Base-by-base conservation (phyloP, 2,113 vertebrate genomes). In the Dipodomys ordii region DNA sequence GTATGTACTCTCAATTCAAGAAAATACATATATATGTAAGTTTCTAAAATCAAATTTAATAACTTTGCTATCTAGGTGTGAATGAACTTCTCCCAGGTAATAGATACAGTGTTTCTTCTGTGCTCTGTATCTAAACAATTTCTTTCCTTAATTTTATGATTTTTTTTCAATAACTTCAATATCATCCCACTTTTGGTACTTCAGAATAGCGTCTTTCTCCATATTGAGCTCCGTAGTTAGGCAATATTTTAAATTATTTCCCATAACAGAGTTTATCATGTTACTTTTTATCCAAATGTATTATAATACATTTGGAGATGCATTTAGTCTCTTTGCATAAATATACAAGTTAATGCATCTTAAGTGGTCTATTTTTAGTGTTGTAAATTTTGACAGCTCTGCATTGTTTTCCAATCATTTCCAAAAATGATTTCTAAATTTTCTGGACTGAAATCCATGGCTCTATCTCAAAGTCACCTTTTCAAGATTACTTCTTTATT, bases 31-130 rank as follows among this genome's bases (percentile, higher is more conserved):
- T 71, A 12, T 78, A 25, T 7, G 12, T 53, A 71, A 46, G 60
- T 87, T 81, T 84, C 44, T 30, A 92, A 77, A 79, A 57, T 18
- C 80, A 7, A 46, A 44, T 90, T 90, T 94, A 53, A 18, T 90
- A 88, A 83, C 23, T 67, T 60, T 79, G 20, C 89, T 62, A 69
- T 35, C 13, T 67, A 28, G 6, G 15, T n/a, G 18, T 2, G 35
- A 92, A 76, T 11, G 79, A 15, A 35, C 73, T 23, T 53, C 49
- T 11, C 2, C 5, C 67, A 39, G 84, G 73, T 39, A 67, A 16
- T n/a, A 9, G 4, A 9, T 62, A 88, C 46, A 69, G 28, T 6
- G 46, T 28, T 68, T 16, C 10, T 87, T 87, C 15, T 84, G 7
- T 92, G 35, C 18, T 93, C 8, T 83, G 10, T 73, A 30, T 3